Conservation (phyloP, 2,113 vertebrate species). For the Donacobius atricapilla region DNA sequence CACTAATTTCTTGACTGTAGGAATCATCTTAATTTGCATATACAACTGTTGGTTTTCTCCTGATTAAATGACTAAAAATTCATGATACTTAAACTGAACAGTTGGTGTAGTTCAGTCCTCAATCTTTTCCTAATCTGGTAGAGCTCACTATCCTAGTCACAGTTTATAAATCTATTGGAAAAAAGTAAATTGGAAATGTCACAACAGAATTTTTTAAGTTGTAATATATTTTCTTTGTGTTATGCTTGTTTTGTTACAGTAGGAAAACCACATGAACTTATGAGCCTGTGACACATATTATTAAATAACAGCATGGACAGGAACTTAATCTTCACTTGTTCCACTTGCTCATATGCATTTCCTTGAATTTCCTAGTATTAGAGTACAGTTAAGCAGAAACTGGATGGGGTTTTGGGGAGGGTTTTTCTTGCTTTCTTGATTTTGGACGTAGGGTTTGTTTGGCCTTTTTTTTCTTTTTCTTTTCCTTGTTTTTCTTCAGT, state of each 20-base stretch:
- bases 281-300: background rate
- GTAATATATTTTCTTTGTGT: background rate
- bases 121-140: background rate
- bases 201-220: background rate
- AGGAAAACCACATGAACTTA: background rate
- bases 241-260: background rate
- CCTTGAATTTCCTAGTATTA: background rate
- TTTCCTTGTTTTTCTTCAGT: background rate
- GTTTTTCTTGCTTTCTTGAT: background rate
- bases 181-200: background rate
- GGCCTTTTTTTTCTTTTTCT: background rate
- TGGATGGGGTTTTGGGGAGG: accelerated
- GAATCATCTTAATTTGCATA: background rate
- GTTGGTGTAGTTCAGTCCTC: background rate
- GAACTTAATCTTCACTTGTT: background rate
- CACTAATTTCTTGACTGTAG: background rate
- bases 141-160: background rate
- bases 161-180: background rate
- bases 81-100: background rate
- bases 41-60: background rate
- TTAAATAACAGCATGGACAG: background rate
- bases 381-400: background rate
- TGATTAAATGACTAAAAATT: background rate
- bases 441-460: accelerated
- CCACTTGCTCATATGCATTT: background rate